Evolutionary conservation across 2,797 vertebrate species (phyloP).

Genomic region (Clarias platycephalus): DNA sequence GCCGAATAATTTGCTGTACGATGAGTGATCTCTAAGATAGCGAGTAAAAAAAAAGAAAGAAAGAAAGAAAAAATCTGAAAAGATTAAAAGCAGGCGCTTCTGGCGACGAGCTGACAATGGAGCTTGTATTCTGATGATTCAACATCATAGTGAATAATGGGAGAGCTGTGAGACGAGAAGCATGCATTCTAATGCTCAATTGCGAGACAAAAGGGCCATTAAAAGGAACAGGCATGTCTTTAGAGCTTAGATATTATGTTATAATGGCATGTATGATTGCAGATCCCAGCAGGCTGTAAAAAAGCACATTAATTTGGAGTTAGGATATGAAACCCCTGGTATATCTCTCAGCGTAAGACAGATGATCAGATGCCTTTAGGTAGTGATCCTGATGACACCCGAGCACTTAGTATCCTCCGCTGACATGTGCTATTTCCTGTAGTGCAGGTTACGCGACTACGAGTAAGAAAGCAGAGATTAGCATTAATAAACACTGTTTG

Average conservation of each 20-base stretch:
- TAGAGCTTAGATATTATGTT: conserved; percentile 54
- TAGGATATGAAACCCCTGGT: conserved; percentile 55
- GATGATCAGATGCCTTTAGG: conserved; percentile 50
- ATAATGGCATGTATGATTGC: conserved; percentile 59
- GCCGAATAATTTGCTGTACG: conserved; percentile 5
- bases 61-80: not conserved
- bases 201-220: conserved; percentile 54
- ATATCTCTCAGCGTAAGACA: conserved; percentile 46
- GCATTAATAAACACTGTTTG: not conserved
- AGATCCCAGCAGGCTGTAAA: conserved; percentile 57
- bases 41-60: not conserved
- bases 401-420: conserved; percentile 10
- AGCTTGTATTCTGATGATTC: conserved; percentile 49
- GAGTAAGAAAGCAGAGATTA: conserved; percentile 29
- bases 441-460: conserved; percentile 22
- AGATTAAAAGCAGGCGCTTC: conserved; percentile 41
- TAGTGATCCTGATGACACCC: conserved; percentile 33
- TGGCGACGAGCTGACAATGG: conserved; percentile 39
- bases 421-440: conserved; percentile 25
- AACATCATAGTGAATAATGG: conserved; percentile 53
- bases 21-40: conserved; percentile 25
- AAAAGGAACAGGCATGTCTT: conserved; percentile 58
- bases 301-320: conserved; percentile 58
- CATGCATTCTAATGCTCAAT: conserved; percentile 55
- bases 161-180: conserved; percentile 45